A percentile compares a stretch with the other conserved stretches of the same genome.
Evolutionary conservation across 2,888 invertebrate species (phyloP).

Genomic region (Pristionchus fissidentatus): DNA sequence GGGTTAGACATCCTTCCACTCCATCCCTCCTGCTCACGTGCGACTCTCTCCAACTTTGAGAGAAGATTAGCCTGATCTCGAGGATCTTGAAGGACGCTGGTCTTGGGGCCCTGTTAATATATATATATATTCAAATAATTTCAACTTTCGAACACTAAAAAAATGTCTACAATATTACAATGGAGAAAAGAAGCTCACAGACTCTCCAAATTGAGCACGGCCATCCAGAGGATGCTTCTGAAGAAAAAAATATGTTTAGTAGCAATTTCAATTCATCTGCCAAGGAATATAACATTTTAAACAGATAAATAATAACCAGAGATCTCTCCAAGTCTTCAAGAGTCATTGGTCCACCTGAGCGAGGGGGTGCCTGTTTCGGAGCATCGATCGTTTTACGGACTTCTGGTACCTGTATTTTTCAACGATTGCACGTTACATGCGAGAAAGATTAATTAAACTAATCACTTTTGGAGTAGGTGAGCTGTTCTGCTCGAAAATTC

Average conservation of each 20-base stretch:
- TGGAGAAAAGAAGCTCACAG: background rate
- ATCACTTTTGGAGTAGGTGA: background rate
- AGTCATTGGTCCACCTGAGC: conserved; percentile 15
- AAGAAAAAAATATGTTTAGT: background rate
- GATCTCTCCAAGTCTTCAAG: conserved; percentile 57
- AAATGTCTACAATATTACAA: background rate
- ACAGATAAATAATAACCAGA: conserved; percentile 38
- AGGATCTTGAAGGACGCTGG: conserved; percentile 63
- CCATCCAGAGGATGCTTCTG: background rate
- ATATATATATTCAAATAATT: too few relatives aligned
- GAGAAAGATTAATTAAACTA: too few relatives aligned
- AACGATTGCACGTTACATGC: background rate
- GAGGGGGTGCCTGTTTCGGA: conserved; percentile 5
- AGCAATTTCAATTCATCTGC: too few relatives aligned
- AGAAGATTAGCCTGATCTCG: conserved; percentile 63
- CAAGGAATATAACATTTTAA: background rate
- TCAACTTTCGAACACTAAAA: background rate
- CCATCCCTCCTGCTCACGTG: conserved; percentile 45
- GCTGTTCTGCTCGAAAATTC: conserved; percentile 5
- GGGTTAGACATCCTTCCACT: background rate
- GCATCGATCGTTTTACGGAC: background rate
- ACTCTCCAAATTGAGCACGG: background rate
- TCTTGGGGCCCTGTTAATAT: conserved; percentile 50
- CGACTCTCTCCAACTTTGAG: conserved; percentile 57
- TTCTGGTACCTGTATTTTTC: background rate